Conservation (phyloP, 2,888 invertebrate species). For the Epistrophe grossulariae region DNA sequence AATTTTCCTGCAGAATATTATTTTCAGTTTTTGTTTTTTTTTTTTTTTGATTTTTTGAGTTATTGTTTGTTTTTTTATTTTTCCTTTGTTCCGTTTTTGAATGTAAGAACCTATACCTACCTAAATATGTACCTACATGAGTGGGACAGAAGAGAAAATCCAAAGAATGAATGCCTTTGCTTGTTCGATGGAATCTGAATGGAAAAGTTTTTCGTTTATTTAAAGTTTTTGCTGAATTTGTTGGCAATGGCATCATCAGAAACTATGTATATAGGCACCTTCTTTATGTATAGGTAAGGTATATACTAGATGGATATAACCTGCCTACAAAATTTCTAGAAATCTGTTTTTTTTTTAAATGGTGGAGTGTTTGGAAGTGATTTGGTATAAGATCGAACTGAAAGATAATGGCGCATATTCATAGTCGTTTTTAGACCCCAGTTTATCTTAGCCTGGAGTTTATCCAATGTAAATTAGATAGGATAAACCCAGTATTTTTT, state of each 20-base stretch:
- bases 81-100: slow-evolving; percentile 56
- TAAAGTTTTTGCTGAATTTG: slow-evolving; percentile 64
- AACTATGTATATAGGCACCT: background rate
- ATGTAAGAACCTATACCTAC: slow-evolving; percentile 18
- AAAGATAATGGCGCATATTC: no score
- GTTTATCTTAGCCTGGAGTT: no score
- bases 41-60: slow-evolving; percentile 28
- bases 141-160: background rate
- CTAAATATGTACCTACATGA: background rate
- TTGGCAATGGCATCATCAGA: slow-evolving; percentile 41
- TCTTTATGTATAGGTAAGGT: no score
- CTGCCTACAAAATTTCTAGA: background rate
- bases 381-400: no score
- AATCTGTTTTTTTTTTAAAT: background rate
- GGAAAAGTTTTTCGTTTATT: slow-evolving; percentile 74
- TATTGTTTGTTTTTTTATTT: slow-evolving; percentile 33
- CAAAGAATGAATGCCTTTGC: slow-evolving; percentile 23
- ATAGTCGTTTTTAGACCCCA: no score
- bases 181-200: slow-evolving; percentile 65
- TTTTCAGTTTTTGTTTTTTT: slow-evolving; percentile 45
- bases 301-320: background rate
- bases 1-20: slow-evolving; percentile 72
- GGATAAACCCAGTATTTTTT: no score
- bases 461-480: no score
- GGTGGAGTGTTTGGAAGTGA: no score